Percentiles rank a stretch among this genome's conserved stretches.
phyloP scores from a whole-genome alignment of 1,140 invertebrate genomes.

The Coelopa frigida region DNA sequence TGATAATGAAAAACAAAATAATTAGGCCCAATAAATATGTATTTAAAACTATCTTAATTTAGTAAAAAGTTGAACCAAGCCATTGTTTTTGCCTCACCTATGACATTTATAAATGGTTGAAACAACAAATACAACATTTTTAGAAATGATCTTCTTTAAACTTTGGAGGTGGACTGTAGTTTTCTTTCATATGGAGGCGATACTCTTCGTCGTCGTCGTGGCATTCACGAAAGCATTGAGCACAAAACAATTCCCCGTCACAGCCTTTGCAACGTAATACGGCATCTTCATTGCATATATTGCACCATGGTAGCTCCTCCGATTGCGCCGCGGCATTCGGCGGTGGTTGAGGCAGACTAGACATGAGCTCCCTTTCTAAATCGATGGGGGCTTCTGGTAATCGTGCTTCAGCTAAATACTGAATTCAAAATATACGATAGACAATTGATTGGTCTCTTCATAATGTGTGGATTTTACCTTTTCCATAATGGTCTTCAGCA shows the following conservation, averaged over 20 bases:
- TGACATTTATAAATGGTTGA: no score
- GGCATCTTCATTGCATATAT: slow-evolving; percentile 70
- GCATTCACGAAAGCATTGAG: slow-evolving; percentile 54
- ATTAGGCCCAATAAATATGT: neutral
- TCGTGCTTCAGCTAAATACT: slow-evolving; percentile 34
- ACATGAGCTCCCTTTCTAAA: slow-evolving; percentile 26
- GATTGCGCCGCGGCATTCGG: slow-evolving; percentile 17
- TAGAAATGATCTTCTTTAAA: slow-evolving; percentile 39
- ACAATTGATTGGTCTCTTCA: slow-evolving; percentile 1
- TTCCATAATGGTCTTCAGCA: slow-evolving; percentile 41
- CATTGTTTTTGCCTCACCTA: no score
- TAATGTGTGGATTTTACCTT: slow-evolving; percentile 18
- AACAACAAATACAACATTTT: no score
- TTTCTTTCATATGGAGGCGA: slow-evolving; percentile 27
- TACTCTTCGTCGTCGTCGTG: slow-evolving; percentile 46
- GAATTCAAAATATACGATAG: neutral
- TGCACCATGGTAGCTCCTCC: slow-evolving; percentile 69
- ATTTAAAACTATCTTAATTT: slow-evolving; percentile 1
- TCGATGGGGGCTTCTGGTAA: slow-evolving; percentile 24
- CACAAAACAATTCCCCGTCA: slow-evolving; percentile 64
- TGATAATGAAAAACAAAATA: slow-evolving; percentile 7
- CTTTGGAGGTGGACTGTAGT: slow-evolving; percentile 29
- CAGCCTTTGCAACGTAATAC: slow-evolving; percentile 60
- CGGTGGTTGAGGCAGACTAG: slow-evolving; percentile 1
- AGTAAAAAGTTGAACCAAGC: neutral